Evolutionary conservation across 1,140 invertebrate genomes (phyloP), one percentile per base, ranked within the genome.

Genomic region (Drosophila grimshawi): DNA sequence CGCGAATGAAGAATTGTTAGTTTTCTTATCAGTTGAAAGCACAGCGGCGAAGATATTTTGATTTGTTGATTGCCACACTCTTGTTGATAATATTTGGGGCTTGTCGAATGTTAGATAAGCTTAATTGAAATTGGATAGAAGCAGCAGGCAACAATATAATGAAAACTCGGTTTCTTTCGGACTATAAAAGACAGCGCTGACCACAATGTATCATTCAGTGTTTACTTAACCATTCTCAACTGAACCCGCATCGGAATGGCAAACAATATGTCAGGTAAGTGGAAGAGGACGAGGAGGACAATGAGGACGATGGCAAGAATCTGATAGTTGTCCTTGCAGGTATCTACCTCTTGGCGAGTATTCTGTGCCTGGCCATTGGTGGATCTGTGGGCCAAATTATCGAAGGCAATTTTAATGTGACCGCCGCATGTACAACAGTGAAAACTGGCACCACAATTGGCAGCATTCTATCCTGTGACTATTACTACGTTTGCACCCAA

Each of bases 371-470:
- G 63, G 67, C 62, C 27, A 19, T 81, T 33, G 62, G 49, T 39
- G 55, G 57, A 37, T 73, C 73, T 27, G 8, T 89, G 35, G 77
- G 6, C 4, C 39, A 43, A 43, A 43, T 3, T 3, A 37, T 86
- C 2, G 83, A 88, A 53, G 85, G 85, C 33, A 77, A 51, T 51
- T 88, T 89, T 52, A 88, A 88, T 55, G 83, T 88, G 8, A 88
- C 85, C 3, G 61, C 63, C 11, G 57, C 74, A 10, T 88, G 83
- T 19, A 57, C 80, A 3, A 1, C 52, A 1, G 66, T 83, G 0
- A 53, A 48, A 4, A 4, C 33, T 3, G 77, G 74, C n/a, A 83
- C 69, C 4, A 27, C 49, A 3, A 35, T 88, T 32, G 83, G 76
- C 33, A 83, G 83, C 60, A 61, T 78, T 6, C 5, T 8, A 2